These are phyloP conservation scores for Lasioglossum villosulum DNA, from an alignment of 2,888 invertebrate genomes.

Conservation along the genomic window DNA sequence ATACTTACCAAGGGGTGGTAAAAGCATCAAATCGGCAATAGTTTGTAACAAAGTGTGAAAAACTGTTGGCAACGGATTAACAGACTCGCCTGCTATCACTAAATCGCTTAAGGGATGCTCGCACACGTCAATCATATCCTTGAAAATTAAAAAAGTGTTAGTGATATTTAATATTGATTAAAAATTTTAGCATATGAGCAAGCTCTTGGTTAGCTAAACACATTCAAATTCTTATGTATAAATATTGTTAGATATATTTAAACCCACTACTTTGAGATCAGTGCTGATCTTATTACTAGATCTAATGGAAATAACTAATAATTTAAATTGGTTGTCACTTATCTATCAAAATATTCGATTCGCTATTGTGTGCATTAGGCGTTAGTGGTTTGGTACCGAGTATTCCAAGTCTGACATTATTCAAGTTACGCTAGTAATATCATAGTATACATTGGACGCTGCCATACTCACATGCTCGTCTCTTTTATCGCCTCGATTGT, in stretches of 20 bases:
- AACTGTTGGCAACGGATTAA: conserved; percentile 89
- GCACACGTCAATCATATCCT: conserved; percentile 87
- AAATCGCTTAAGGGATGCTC: conserved; percentile 94
- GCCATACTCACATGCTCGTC: conserved; percentile 81
- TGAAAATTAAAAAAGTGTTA: conserved; percentile 25
- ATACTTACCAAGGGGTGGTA: conserved; percentile 90
- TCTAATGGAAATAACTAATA: background rate
- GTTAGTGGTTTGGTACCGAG: background rate
- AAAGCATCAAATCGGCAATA: conserved; percentile 95
- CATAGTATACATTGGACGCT: background rate
- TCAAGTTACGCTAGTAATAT: background rate
- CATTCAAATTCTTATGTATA: too few species aligned
- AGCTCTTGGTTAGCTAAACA: too few species aligned
- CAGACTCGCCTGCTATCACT: conserved; percentile 90
- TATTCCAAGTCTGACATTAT: background rate
- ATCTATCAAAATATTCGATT: background rate
- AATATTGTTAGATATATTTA: background rate
- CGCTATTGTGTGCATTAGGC: background rate
- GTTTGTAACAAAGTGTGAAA: conserved; percentile 96
- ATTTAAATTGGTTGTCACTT: background rate
- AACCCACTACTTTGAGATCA: background rate
- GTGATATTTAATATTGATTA: background rate
- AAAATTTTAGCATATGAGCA: background rate
- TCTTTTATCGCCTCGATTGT: conserved; percentile 84
- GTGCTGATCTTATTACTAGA: background rate